Conservation (phyloP, 2,113 vertebrate genomes). For the Pangasianodon hypophthalmus region DNA sequence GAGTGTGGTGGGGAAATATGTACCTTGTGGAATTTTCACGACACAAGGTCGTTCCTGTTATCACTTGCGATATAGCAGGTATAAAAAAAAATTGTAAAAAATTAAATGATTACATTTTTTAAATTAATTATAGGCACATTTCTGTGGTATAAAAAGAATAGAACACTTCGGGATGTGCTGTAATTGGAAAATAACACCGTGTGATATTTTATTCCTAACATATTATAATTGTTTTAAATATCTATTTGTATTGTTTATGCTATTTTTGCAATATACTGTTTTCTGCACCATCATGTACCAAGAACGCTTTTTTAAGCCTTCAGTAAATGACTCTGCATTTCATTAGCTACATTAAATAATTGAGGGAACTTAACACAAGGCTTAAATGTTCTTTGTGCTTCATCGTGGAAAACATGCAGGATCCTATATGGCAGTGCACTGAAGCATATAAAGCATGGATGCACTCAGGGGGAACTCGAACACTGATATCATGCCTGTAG, state of each 20-base stretch:
- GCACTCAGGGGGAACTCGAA: constrained; percentile 31
- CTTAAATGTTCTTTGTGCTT: not conserved
- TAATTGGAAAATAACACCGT: too few species aligned
- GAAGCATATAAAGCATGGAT: constrained; percentile 20
- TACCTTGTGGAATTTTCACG: too few species aligned
- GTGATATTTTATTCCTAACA: too few species aligned
- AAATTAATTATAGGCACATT: too few species aligned
- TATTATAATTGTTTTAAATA: too few species aligned
- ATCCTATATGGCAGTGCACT: constrained; percentile 22
- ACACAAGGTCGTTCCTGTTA: too few species aligned
- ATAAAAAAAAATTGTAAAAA: too few species aligned
- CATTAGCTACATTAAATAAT: not conserved
- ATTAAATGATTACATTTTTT: too few species aligned
- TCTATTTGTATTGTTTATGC: not conserved
- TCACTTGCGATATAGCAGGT: too few species aligned
- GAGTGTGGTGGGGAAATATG: not conserved
- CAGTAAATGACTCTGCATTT: not conserved
- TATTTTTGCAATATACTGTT: not conserved
- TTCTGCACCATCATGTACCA: not conserved
- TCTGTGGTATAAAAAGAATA: too few species aligned
- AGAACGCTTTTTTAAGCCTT: not conserved
- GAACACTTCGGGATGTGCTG: too few species aligned
- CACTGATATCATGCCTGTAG: constrained; percentile 42
- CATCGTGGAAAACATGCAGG: not conserved
- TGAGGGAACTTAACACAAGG: too few species aligned